A percentile compares a stretch with the other conserved stretches of the same genome.
phyloP scores from a whole-genome alignment of 2,888 invertebrate genomes.

The Drosophila macrothrix region DNA sequence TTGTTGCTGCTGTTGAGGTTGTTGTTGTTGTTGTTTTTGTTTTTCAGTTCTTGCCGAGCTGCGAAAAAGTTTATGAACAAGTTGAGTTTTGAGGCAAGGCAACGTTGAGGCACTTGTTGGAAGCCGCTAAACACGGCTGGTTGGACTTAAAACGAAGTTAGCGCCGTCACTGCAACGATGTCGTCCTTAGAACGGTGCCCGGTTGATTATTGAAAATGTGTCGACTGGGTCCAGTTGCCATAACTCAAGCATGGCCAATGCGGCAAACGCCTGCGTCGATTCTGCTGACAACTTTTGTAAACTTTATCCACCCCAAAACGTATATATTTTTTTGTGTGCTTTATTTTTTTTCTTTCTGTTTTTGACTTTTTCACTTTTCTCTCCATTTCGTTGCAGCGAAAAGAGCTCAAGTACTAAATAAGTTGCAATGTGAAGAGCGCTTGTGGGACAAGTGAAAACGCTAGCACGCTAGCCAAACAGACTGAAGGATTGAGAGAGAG shows the following conservation, averaged over 20 bases:
- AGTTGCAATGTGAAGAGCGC: conserved; percentile 78
- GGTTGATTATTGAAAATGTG: conserved; percentile 80
- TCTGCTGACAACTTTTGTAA: conserved; percentile 43
- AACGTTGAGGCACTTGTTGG: conserved; percentile 33
- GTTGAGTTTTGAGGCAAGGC: conserved; percentile 53
- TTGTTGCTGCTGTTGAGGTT: conserved; percentile 12
- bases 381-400: conserved; percentile 63
- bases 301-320: conserved; percentile 32
- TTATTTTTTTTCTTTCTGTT: conserved; percentile 3
- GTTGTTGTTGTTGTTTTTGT: conserved; percentile 33
- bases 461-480: conserved; percentile 21
- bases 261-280: conserved; percentile 55
- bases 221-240: conserved; percentile 73
- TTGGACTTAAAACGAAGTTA: conserved; percentile 75
- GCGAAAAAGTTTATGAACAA: conserved; percentile 63
- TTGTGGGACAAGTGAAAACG: conserved; percentile 58
- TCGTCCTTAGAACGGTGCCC: conserved; percentile 33
- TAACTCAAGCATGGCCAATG: conserved; percentile 71
- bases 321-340: conserved; percentile 3
- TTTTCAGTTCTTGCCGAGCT: conserved; percentile 52
- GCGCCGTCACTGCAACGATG: conserved; percentile 40
- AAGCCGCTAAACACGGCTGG: conserved; percentile 61
- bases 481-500: background rate
- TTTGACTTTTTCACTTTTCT: conserved; percentile 45
- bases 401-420: conserved; percentile 63